Conservation (phyloP, 1,140 invertebrate species). For the Drosophila bifasciata region DNA sequence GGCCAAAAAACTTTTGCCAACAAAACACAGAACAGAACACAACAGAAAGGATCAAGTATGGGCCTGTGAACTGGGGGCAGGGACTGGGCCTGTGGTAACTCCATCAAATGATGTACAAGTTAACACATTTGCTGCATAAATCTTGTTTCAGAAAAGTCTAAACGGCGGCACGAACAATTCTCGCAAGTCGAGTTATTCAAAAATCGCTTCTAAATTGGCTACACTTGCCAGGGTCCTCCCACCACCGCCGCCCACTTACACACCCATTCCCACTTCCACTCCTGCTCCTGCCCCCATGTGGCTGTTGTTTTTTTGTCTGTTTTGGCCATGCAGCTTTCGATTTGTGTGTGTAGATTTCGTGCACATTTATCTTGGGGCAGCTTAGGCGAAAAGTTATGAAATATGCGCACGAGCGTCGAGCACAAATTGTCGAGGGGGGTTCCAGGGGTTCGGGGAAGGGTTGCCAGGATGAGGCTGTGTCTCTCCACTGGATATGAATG, state of each 20-base stretch:
- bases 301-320: constrained; percentile 51
- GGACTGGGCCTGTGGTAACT: constrained; percentile 67
- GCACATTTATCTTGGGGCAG: constrained; percentile 81
- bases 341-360: constrained; percentile 75
- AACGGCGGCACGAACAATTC: constrained; percentile 61
- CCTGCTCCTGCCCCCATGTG: constrained; percentile 27
- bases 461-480: background rate
- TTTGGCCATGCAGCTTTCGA: constrained; percentile 77
- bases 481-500: constrained; percentile 5
- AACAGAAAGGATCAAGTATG: constrained; percentile 4
- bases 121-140: constrained; percentile 82
- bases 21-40: no score
- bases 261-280: constrained; percentile 10
- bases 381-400: constrained; percentile 83
- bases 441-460: background rate
- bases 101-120: constrained; percentile 83
- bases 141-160: constrained; percentile 76
- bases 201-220: constrained; percentile 83
- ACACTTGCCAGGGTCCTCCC: constrained; percentile 31
- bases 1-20: constrained; percentile 66
- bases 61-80: background rate
- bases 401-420: constrained; percentile 75
- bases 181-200: constrained; percentile 80
- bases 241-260: background rate
- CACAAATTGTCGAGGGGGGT: constrained; percentile 68